Evolutionary conservation across 2,797 vertebrate species (phyloP).

Genomic region (Acanthurus lineatus): DNA sequence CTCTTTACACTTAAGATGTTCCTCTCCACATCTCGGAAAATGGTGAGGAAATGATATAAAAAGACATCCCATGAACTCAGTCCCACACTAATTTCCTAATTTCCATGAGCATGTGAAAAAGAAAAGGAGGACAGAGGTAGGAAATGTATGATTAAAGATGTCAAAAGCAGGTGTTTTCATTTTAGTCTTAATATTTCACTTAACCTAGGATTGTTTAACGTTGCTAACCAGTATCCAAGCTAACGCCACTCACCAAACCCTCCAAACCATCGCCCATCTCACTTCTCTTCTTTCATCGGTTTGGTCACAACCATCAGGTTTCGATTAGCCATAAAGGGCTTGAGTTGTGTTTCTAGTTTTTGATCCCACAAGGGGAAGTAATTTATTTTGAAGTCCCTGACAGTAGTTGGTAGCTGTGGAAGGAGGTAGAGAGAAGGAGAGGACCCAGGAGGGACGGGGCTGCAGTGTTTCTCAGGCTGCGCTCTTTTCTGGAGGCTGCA

Average conservation of each 20-base stretch:
- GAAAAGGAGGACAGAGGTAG: neutral
- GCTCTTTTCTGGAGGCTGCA: conserved; percentile 59
- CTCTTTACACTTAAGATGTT: conserved; percentile 12
- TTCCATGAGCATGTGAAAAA: neutral
- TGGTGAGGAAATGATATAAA: neutral
- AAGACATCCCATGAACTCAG: neutral
- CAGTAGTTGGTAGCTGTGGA: conserved; percentile 30
- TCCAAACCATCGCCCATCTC: conserved; percentile 48
- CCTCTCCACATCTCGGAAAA: neutral
- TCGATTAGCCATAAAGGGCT: neutral
- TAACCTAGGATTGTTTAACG: neutral
- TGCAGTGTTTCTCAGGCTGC: conserved; percentile 68
- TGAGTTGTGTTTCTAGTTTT: neutral
- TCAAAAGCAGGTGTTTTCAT: neutral
- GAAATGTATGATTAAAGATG: neutral
- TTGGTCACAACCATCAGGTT: neutral
- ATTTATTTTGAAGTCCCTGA: neutral
- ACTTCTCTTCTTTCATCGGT: conserved; percentile 31
- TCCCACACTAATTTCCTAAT: neutral
- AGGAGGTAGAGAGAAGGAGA: conserved; percentile 54
- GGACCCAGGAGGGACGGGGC: conserved; percentile 69
- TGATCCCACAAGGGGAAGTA: neutral
- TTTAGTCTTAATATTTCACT: neutral
- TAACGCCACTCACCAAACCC: conserved; percentile 47
- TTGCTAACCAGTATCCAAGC: conserved; percentile 45